These are phyloP conservation scores for Phalangium opilio DNA, from an alignment of 2,888 invertebrate species.

Conservation along the genomic window DNA sequence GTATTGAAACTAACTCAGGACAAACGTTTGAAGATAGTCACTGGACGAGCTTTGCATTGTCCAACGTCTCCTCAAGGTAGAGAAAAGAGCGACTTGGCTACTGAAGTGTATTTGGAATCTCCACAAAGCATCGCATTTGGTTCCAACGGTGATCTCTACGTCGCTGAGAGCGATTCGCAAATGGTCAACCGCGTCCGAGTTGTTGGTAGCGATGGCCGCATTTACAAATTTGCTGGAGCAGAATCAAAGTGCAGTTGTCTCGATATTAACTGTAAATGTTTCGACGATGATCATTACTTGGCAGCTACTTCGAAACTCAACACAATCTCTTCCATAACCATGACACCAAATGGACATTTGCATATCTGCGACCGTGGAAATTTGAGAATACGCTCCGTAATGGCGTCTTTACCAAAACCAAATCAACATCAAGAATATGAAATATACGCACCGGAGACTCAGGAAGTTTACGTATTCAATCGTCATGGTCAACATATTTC, in stretches of 20 bases:
- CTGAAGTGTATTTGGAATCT: constrained; percentile 47
- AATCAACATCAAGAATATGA: constrained; percentile 71
- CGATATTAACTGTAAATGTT: constrained; percentile 31
- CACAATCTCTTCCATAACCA: constrained; percentile 52
- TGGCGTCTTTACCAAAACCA: constrained; percentile 42
- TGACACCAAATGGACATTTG: constrained; percentile 87
- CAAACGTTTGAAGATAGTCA: constrained; percentile 62
- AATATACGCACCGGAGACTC: constrained; percentile 80
- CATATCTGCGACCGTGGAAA: constrained; percentile 81
- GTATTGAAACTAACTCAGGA: constrained; percentile 81
- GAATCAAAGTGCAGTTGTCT: constrained; percentile 34
- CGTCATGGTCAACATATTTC: constrained; percentile 85
- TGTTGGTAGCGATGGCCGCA: constrained; percentile 31
- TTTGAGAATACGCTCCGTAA: constrained; percentile 37
- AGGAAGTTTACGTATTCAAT: constrained; percentile 86
- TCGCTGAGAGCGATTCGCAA: constrained; percentile 81
- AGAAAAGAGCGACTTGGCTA: constrained; percentile 24
- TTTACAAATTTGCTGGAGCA: constrained; percentile 32
- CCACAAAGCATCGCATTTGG: constrained; percentile 79
- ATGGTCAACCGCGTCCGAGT: constrained; percentile 31
- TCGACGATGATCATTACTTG: constrained; percentile 28
- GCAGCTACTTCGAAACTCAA: constrained; percentile 32
- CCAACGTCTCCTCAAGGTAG: constrained; percentile 34
- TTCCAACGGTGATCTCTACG: constrained; percentile 76
- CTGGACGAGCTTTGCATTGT: constrained; percentile 87